A percentile compares a stretch with the other conserved stretches of the same genome.
Conservation (phyloP, 2,113 vertebrate species). For the Litocranius walleri region DNA sequence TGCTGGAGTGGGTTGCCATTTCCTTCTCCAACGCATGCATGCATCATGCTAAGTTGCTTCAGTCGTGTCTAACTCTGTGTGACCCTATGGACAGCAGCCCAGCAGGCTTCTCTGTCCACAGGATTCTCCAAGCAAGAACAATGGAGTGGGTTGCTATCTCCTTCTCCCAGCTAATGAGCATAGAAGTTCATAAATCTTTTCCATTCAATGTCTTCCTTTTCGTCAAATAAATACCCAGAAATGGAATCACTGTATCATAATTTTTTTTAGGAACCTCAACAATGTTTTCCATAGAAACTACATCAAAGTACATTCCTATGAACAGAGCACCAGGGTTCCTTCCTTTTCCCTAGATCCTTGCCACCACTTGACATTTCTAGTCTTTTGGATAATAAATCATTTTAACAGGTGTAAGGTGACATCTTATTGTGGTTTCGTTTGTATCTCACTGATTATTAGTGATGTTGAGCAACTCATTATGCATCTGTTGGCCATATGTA, state of each 20-base stretch:
- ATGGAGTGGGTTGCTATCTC: neutral
- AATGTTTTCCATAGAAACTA: neutral
- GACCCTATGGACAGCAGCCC: neutral
- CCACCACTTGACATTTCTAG: neutral
- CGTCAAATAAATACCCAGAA: neutral
- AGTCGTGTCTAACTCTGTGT: rapidly evolving
- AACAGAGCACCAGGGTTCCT: neutral
- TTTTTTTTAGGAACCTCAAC: neutral
- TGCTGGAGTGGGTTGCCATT: neutral
- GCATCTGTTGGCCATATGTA: neutral
- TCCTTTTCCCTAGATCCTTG: neutral
- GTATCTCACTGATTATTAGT: neutral
- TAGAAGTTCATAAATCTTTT: neutral
- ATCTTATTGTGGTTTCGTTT: neutral
- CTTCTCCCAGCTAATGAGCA: neutral
- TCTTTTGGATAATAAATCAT: neutral
- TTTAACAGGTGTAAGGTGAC: neutral
- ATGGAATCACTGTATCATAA: neutral
- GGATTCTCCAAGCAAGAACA: neutral
- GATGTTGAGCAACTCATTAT: neutral
- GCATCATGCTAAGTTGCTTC: too few relatives aligned
- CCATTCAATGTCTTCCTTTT: neutral
- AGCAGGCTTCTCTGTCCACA: neutral
- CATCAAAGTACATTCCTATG: neutral
- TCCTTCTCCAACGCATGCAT: neutral